These are phyloP conservation scores for Corythoichthys intestinalis DNA, from an alignment of 2,113 vertebrate genomes.

Conservation along the genomic window DNA sequence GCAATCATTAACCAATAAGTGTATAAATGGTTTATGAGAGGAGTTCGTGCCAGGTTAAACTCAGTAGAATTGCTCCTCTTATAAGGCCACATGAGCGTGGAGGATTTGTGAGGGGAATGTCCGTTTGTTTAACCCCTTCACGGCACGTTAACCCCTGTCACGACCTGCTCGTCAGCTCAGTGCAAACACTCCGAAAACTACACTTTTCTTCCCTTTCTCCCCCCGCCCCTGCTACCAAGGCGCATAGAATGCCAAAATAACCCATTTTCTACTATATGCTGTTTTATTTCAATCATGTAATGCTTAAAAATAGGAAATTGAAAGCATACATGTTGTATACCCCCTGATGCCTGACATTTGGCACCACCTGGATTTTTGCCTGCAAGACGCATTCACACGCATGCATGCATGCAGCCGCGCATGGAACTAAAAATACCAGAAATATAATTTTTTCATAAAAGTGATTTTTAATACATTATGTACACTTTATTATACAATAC, in stretches of 20 bases:
- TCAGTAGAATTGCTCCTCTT: conserved; percentile 17
- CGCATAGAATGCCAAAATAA: background rate
- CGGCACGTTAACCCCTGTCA: conserved; percentile 90
- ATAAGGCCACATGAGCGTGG: conserved; percentile 50
- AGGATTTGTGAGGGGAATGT: conserved; percentile 64
- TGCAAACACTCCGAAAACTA: conserved; percentile 64
- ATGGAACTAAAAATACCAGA: too few species aligned
- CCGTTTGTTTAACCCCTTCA: conserved; percentile 92
- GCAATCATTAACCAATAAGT: background rate
- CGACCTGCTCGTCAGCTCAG: conserved; percentile 75
- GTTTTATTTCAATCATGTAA: background rate
- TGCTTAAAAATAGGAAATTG: background rate
- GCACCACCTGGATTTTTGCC: background rate
- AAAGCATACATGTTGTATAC: background rate
- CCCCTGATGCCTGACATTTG: background rate
- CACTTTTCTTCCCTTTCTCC: conserved; percentile 20
- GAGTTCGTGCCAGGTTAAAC: conserved; percentile 8
- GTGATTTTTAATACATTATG: too few species aligned
- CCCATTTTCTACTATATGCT: background rate
- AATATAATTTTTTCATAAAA: too few species aligned
- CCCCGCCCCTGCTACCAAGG: background rate
- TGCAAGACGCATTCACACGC: too few species aligned
- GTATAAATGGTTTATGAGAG: background rate
- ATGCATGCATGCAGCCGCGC: too few species aligned
- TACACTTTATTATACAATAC: too few species aligned